phyloP scores from a whole-genome alignment of 2,797 vertebrate genomes.

The Alcedo quadribrachys region DNA sequence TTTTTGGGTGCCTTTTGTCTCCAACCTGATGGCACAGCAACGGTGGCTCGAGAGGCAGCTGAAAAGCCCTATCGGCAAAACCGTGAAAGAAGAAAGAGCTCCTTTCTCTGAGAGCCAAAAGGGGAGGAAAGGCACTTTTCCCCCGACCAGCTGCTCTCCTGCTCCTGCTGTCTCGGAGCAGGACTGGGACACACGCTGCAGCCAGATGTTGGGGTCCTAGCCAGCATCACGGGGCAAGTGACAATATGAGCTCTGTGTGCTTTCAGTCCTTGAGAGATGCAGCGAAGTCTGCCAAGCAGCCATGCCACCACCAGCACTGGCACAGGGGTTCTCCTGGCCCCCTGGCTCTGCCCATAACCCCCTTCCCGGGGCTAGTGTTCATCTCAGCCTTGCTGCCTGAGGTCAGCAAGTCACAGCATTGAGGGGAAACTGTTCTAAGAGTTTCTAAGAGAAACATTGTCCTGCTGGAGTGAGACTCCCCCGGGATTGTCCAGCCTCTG shows the following conservation, averaged over 20 bases:
- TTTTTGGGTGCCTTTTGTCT: slow-evolving; percentile 19
- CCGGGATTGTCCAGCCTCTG: background rate
- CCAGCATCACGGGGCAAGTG: background rate
- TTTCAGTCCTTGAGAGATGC: background rate
- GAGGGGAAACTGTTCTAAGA: background rate
- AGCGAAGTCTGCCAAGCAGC: background rate
- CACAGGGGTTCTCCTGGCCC: background rate
- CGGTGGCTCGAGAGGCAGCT: slow-evolving; percentile 43
- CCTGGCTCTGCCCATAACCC: background rate
- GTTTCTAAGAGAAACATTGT: background rate
- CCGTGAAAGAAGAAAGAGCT: slow-evolving; percentile 23
- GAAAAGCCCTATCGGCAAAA: slow-evolving; percentile 35
- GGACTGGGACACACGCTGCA: background rate
- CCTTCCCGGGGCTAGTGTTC: fast-evolving
- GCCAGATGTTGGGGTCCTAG: slow-evolving; percentile 69
- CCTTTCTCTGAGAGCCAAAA: slow-evolving; percentile 42
- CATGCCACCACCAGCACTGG: background rate
- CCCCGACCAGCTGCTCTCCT: slow-evolving; percentile 52
- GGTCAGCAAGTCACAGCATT: fast-evolving
- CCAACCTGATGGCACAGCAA: slow-evolving; percentile 38
- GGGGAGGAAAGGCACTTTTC: slow-evolving; percentile 36
- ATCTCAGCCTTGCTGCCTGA: fast-evolving
- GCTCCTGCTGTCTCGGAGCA: background rate
- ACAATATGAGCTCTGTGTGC: slow-evolving; percentile 61
- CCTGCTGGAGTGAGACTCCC: background rate